Percentiles rank a stretch among this genome's conserved stretches.
These are phyloP conservation scores for Germaria angustata DNA, from an alignment of 2,888 invertebrate genomes.

Conservation along the genomic window DNA sequence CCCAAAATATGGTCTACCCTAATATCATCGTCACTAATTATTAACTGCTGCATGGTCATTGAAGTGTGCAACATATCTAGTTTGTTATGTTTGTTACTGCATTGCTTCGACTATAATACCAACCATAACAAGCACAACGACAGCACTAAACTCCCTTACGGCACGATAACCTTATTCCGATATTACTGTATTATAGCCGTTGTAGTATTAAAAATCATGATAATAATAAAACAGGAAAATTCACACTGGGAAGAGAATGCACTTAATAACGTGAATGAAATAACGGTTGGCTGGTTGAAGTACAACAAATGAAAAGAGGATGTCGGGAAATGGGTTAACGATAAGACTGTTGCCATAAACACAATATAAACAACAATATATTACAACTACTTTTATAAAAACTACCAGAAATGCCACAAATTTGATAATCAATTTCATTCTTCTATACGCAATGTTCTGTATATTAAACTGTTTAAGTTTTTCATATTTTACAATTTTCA, in stretches of 20 bases:
- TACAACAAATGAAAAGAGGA: background rate
- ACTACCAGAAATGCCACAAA: background rate
- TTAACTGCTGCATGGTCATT: slow-evolving; percentile 12
- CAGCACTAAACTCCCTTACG: slow-evolving; percentile 40
- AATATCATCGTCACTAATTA: background rate
- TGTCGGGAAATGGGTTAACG: background rate
- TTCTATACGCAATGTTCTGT: background rate
- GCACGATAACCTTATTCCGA: slow-evolving; percentile 46
- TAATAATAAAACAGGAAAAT: slow-evolving; percentile 1
- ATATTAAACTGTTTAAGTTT: slow-evolving; percentile 5
- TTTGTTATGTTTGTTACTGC: slow-evolving; percentile 4
- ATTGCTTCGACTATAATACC: background rate
- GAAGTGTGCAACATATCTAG: slow-evolving; percentile 34
- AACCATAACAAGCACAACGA: slow-evolving; percentile 11
- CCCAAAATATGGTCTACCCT: background rate
- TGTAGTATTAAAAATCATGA: slow-evolving; percentile 12
- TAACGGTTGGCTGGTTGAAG: background rate
- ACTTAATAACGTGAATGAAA: slow-evolving; percentile 11
- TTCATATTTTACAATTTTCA: background rate
- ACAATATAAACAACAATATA: background rate
- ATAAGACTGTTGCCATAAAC: background rate
- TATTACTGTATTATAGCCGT: slow-evolving; percentile 20
- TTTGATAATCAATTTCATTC: background rate
- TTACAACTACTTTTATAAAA: background rate
- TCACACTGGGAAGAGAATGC: background rate